Conservation (phyloP, 92 coral and sea anemone genomes). For the Phenganax marumi region DNA sequence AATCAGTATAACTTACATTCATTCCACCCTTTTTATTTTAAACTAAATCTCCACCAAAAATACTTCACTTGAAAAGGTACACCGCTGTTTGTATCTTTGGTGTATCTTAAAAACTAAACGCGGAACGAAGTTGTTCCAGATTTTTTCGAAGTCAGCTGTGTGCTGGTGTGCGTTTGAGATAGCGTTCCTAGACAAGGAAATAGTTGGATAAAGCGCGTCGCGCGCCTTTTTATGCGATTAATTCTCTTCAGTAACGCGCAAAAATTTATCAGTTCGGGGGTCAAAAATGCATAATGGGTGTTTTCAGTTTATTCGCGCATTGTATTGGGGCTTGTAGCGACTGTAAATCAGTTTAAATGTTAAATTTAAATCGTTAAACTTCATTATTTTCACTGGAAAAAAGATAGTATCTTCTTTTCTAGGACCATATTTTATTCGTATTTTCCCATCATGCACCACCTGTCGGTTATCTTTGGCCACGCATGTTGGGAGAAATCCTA, state of each 20-base stretch:
- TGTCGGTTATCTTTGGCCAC: constrained; percentile 23
- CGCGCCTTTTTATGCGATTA: constrained; percentile 1
- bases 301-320: background rate
- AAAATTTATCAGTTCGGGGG: background rate
- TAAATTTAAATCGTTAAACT: constrained; percentile 12
- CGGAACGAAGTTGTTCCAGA: background rate
- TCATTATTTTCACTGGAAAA: constrained; percentile 2
- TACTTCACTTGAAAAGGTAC: background rate
- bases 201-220: background rate
- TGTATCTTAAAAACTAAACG: background rate
- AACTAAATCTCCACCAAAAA: background rate
- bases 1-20: background rate
- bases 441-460: constrained; percentile 50
- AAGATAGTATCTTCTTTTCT: constrained; percentile 15
- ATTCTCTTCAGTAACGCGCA: background rate
- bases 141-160: constrained; percentile 25
- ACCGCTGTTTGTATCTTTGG: background rate
- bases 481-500: constrained; percentile 37
- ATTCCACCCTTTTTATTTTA: background rate
- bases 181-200: background rate
- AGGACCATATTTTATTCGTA: constrained; percentile 3
- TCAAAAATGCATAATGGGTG: background rate
- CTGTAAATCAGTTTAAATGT: constrained; percentile 12
- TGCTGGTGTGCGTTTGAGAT: background rate
- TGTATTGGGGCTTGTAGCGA: background rate